These are phyloP conservation scores for Masticophis lateralis DNA, from an alignment of 2,797 vertebrate species.

Conservation along the genomic window DNA sequence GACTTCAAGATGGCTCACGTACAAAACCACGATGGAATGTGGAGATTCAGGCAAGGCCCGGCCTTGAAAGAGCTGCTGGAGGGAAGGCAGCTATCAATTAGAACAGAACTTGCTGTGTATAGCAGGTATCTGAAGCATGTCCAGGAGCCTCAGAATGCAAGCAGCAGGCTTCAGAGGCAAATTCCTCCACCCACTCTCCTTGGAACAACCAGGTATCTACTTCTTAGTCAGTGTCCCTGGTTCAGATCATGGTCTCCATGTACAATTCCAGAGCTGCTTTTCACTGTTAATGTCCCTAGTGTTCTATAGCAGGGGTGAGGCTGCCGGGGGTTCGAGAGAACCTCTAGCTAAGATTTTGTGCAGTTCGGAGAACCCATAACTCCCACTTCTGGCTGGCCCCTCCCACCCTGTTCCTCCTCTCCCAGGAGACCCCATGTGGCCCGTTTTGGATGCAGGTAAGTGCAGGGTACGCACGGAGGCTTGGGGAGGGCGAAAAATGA, in stretches of 20 bases:
- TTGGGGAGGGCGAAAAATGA: no score
- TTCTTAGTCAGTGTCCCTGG: neutral
- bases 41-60: neutral
- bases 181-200: neutral
- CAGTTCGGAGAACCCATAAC: no score
- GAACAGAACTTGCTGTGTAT: neutral
- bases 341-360: no score
- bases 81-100: neutral
- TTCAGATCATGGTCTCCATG: neutral
- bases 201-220: neutral
- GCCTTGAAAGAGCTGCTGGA: neutral
- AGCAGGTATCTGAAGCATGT: neutral
- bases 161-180: neutral
- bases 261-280: neutral
- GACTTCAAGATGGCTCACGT: conserved; percentile 11
- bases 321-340: no score
- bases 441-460: no score
- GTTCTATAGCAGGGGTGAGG: neutral
- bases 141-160: neutral
- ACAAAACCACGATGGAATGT: conserved; percentile 15
- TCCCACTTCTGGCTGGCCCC: no score
- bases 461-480: no score
- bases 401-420: no score
- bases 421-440: no score
- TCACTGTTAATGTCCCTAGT: neutral